Evolutionary conservation across 2,888 invertebrate genomes (phyloP), one percentile per base, ranked within the genome.

Genomic region (Epicampocera succincta): DNA sequence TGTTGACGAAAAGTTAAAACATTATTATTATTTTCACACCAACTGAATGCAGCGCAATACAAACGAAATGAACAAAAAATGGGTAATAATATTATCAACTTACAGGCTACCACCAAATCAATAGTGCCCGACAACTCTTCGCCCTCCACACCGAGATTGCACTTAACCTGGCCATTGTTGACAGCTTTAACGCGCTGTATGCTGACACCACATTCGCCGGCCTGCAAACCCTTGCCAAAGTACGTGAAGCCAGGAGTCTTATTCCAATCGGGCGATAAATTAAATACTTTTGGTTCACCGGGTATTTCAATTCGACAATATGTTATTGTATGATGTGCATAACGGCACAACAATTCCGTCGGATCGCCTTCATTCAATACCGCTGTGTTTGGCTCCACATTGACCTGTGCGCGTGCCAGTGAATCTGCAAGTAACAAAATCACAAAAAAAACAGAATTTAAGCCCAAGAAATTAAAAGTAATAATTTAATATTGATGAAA

Each of bases 121-220:
- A 95, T 93, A 9, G 88, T 89, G 17, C 93, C 94, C 0, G 91
- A 90, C 0, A 93, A 89, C 87, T 96, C 96, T 40, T 93, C 93
- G 0, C 92, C 92, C 77, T 90, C 90, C 0, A 94, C 92, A 0
- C 94, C 95, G 69, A 96, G 88, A 42, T 92, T 92, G 87, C 96
- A 96, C 61, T 93, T 93, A 84, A 95, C 93, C 84, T 92, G 92
- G 0, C 96, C 96, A 88, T 96, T 95, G 90, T 95, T 93, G 54
- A 91, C 92, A 61, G 94, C 94, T 80, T 91, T 92, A 15, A 95
- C 93, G 73, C 92, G 92, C 78, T 92, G 92, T 81, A 96, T 94
- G 74, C 91, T 92, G 4, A 94, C 94, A 1, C 96, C 96, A 86
- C 96, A 96, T 85, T 96, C 93, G 0, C 96, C 96, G 1, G 90